phyloP scores from a whole-genome alignment of 1,140 invertebrate species.

The Temnothorax longispinosus region DNA sequence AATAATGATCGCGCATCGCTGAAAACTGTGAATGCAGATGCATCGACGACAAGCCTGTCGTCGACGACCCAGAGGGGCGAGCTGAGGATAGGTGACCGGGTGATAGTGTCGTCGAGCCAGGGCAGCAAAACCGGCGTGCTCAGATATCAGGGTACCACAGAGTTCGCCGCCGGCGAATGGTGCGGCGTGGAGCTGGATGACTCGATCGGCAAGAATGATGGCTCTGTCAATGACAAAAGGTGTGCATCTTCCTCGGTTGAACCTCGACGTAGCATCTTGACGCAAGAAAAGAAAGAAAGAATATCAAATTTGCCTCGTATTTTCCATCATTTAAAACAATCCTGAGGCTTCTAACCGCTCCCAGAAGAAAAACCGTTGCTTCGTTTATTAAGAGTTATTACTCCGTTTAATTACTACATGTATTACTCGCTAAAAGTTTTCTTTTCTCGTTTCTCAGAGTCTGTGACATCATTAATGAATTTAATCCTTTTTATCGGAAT shows the following conservation, averaged over 20 bases:
- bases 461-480: neutral
- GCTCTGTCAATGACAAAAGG: conserved; percentile 95
- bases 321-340: neutral
- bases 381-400: neutral
- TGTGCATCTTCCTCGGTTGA: conserved; percentile 76
- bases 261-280: neutral
- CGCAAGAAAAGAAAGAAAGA: neutral
- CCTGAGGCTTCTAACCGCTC: neutral
- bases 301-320: conserved; percentile 51
- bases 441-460: neutral
- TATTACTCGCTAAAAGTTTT: neutral
- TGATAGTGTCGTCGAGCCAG: conserved; percentile 94
- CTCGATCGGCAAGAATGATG: conserved; percentile 97
- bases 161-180: conserved; percentile 97
- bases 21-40: conserved; percentile 84
- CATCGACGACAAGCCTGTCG: conserved; percentile 88
- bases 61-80: conserved; percentile 85
- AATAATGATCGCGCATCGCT: conserved; percentile 45
- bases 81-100: conserved; percentile 94
- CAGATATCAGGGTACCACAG: conserved; percentile 93
- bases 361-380: neutral
- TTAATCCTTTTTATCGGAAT: neutral
- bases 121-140: conserved; percentile 96
- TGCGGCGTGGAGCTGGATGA: conserved; percentile 98
- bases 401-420: neutral